Conservation (phyloP, 2,797 vertebrate species). For the Manis pentadactyla region DNA sequence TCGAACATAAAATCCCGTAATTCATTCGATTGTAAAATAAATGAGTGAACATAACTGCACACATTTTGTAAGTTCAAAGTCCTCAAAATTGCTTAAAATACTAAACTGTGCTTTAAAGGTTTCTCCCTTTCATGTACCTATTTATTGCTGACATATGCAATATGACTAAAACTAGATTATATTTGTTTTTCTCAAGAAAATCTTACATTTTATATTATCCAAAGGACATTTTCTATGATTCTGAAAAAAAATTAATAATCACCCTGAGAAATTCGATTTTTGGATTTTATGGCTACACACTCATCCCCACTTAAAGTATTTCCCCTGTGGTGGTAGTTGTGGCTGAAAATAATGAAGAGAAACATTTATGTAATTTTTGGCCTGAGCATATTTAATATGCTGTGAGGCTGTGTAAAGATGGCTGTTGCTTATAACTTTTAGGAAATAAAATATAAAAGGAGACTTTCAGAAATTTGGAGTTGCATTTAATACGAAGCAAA, state of each 20-base stretch:
- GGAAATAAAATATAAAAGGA: neutral
- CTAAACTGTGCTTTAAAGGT: neutral
- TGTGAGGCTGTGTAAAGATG: neutral
- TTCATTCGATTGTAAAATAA: neutral
- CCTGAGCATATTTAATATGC: neutral
- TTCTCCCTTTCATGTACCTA: neutral
- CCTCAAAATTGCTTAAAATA: neutral
- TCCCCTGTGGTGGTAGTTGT: neutral
- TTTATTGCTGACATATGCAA: neutral
- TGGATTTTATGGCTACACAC: neutral
- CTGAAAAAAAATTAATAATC: neutral
- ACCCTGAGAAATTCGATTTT: neutral
- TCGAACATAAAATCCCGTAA: neutral
- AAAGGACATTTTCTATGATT: neutral
- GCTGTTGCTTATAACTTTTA: neutral
- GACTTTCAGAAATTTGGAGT: constrained; percentile 31
- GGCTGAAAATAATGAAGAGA: neutral
- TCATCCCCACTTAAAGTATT: neutral
- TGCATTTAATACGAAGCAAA: neutral
- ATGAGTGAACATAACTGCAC: neutral
- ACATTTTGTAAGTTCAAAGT: neutral
- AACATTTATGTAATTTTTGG: neutral
- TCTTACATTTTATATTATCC: neutral
- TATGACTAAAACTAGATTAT: neutral
- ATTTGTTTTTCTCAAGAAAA: neutral